Evolutionary conservation across 1,140 invertebrate genomes (phyloP).

Genomic region (Zaprionus capensis): DNA sequence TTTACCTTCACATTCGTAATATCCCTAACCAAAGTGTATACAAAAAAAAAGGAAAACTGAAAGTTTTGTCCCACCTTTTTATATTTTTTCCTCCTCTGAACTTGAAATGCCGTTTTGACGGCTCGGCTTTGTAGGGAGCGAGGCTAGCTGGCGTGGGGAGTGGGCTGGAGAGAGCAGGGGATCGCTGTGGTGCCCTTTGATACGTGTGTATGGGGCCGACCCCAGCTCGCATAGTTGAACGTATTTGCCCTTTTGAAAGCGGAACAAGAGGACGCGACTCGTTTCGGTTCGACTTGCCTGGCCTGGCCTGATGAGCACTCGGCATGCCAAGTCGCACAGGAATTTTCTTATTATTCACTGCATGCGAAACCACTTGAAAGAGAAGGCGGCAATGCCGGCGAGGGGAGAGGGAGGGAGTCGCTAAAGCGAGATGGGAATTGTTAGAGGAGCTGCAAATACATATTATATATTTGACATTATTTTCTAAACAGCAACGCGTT

Average conservation of each 20-base stretch:
- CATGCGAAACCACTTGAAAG: constrained; percentile 53
- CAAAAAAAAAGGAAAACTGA: constrained; percentile 5
- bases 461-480: constrained; percentile 21
- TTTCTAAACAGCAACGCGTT: background rate
- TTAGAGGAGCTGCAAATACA: constrained; percentile 15
- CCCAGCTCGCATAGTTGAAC: constrained; percentile 57
- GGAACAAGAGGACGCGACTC: constrained; percentile 8
- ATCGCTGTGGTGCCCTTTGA: background rate
- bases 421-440: too few species aligned
- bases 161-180: background rate
- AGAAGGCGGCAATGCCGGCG: background rate
- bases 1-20: background rate
- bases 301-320: constrained; percentile 29
- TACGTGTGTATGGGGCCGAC: constrained; percentile 18
- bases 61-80: constrained; percentile 12
- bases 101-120: constrained; percentile 67
- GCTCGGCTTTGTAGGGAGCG: constrained; percentile 17
- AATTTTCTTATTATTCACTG: constrained; percentile 79
- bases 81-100: constrained; percentile 50
- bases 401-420: background rate
- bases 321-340: constrained; percentile 72
- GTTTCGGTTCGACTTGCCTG: background rate
- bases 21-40: background rate
- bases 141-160: background rate
- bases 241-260: constrained; percentile 38